Percentiles rank a stretch among this genome's conserved stretches.
Conservation (phyloP, 1,140 invertebrate species). For the Campoletis sonorensis region DNA sequence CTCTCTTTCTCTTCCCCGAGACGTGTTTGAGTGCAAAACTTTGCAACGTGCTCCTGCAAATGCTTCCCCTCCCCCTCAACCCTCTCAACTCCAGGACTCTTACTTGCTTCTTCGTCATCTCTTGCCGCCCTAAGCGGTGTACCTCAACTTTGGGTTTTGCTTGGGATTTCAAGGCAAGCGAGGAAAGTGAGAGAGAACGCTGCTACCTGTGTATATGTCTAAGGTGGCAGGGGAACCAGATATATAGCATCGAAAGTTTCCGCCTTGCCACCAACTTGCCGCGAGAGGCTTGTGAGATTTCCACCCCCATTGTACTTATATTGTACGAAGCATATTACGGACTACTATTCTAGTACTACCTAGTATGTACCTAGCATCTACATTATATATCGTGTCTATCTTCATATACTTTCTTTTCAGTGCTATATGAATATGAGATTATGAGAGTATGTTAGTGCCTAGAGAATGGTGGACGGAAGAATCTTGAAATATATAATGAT, state of each 20-base stretch:
- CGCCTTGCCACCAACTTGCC: not conserved
- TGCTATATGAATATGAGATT: not conserved
- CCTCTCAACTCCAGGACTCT: constrained; percentile 7
- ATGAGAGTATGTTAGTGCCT: not conserved
- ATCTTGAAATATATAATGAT: too few relatives aligned
- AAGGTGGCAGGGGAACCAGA: constrained; percentile 8
- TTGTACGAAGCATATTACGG: constrained; percentile 13
- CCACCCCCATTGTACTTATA: constrained; percentile 3
- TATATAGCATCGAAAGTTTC: constrained; percentile 25
- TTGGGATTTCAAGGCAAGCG: not conserved
- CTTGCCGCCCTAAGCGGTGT: constrained; percentile 34
- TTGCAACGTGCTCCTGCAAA: constrained; percentile 31
- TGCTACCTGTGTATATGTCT: constrained; percentile 24
- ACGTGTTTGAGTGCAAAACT: constrained; percentile 44
- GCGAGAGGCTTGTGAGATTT: not conserved
- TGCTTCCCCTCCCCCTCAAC: not conserved
- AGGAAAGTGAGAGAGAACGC: not conserved
- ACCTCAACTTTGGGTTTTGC: constrained; percentile 33
- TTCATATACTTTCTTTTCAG: not conserved
- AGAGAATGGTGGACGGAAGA: not conserved
- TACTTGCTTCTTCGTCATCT: constrained; percentile 26
- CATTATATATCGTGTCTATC: not conserved
- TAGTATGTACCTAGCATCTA: not conserved
- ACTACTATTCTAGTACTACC: not conserved
- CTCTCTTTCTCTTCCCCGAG: constrained; percentile 3